Conservation (phyloP, 2,888 invertebrate species). For the Agrypnus murinus region DNA sequence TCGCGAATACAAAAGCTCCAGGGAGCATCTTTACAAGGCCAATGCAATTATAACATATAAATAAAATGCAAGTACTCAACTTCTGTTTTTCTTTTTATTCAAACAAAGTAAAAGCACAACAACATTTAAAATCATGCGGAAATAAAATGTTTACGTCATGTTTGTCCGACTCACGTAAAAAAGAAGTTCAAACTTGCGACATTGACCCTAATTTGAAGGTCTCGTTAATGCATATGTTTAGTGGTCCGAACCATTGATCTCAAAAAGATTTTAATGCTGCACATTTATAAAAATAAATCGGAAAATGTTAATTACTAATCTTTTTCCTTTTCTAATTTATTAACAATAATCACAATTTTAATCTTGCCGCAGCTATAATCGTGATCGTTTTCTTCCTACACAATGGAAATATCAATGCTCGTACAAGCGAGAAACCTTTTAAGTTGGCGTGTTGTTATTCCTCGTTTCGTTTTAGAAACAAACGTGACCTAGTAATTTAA, state of each 20-base stretch:
- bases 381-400: neutral
- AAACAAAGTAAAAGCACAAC: neutral
- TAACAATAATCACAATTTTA: neutral
- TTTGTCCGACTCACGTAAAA: too few relatives aligned
- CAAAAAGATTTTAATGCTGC: neutral
- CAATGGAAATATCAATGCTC: conserved; percentile 12
- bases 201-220: conserved; percentile 17
- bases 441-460: neutral
- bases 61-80: neutral
- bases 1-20: conserved; percentile 26
- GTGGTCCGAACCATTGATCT: neutral
- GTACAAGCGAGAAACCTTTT: conserved; percentile 1
- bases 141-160: neutral
- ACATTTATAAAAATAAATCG: neutral
- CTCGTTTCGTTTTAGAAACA: neutral
- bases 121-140: neutral
- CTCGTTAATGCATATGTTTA: too few relatives aligned
- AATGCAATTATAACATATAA: neutral
- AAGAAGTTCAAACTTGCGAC: too few relatives aligned
- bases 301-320: neutral
- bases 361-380: neutral
- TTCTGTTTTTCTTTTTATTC: too few relatives aligned
- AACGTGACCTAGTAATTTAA: neutral
- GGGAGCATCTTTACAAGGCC: conserved; percentile 34
- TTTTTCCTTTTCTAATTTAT: neutral